A percentile compares a stretch with the other conserved stretches of the same genome.
These are phyloP conservation scores for Chymomyza caudatula DNA, from an alignment of 2,888 invertebrate species.

Conservation along the genomic window DNA sequence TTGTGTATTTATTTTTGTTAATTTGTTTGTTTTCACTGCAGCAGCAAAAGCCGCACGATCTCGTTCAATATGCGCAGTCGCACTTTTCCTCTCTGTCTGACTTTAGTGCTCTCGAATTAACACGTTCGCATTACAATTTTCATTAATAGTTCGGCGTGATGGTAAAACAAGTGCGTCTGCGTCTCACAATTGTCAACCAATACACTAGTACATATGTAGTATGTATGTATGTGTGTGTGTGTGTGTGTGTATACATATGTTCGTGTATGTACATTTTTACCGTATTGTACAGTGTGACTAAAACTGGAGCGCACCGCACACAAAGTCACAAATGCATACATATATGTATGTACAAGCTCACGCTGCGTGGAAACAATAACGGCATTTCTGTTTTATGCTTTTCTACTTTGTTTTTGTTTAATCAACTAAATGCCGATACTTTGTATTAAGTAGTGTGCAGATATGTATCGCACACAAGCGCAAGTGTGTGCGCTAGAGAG, in stretches of 20 bases:
- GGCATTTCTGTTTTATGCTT: constrained; percentile 37
- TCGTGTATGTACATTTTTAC: constrained; percentile 1
- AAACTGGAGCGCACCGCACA: constrained; percentile 51
- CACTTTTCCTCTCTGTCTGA: constrained; percentile 18
- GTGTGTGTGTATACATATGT: not conserved
- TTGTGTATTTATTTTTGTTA: constrained; percentile 9
- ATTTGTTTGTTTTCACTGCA: constrained; percentile 49
- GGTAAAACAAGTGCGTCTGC: constrained; percentile 43
- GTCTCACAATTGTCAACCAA: constrained; percentile 1
- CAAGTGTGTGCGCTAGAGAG: constrained; percentile 20
- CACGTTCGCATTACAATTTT: constrained; percentile 65
- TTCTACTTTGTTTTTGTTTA: constrained; percentile 23
- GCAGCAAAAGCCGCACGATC: constrained; percentile 8
- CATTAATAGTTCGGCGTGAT: constrained; percentile 61
- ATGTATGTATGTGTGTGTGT: constrained; percentile 1
- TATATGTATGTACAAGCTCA: not conserved
- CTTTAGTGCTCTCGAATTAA: constrained; percentile 47
- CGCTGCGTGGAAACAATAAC: constrained; percentile 48
- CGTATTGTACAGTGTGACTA: constrained; percentile 28
- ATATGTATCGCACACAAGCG: not conserved
- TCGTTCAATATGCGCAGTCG: constrained; percentile 7
- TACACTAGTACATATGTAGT: not conserved
- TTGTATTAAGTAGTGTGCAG: constrained; percentile 24
- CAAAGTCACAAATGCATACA: constrained; percentile 7
- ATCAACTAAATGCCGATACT: constrained; percentile 51